Base-by-base conservation (phyloP, 2,888 invertebrate species). In the Erebia palarica region DNA sequence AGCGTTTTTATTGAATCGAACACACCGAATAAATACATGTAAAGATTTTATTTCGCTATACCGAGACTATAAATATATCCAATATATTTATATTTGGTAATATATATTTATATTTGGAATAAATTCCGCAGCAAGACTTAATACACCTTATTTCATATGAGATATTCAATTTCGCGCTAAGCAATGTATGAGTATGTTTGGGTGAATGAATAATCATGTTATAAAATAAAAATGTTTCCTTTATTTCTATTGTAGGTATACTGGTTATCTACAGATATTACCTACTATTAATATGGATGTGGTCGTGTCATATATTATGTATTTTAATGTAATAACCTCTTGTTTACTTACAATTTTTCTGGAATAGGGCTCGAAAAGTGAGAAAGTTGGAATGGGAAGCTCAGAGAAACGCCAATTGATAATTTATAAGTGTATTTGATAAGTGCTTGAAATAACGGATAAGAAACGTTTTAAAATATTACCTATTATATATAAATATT, bases 341-440 rank as follows among this genome's bases (percentile, higher is more conserved):
- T 81, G 89, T 92, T 92, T 89, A 84, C 83, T 92, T 92, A 91
- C 93, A 92, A 91, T 92, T 90, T 88, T 85, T 82, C 89, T 90
- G 92, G 82, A 92, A 91, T 89, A 87, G 78, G 87, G 86, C 80
- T 81, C 68, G 84, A 76, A 75, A 74, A 76, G 75, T 81, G 78
- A 79, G 80, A 82, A 85, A 79, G 78, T 78, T 77, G 81, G 78
- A 74, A 79, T 80, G 79, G 80, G 85, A 86, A 86, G 91, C 89
- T 91, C 90, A 89, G 90, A 86, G 84, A 82, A 88, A 91, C 88
- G 89, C 90, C 89, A 91, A 89, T 88, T 86, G 83, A 81, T 82
- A 86, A 89, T 82, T 83, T 83, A 85, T 89, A 90, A 86, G 86
- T 87, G 59, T 86, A 82, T 72, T 65, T 72, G 78, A 79, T 90